These are phyloP conservation scores for Colius striatus DNA, from an alignment of 2,113 vertebrate genomes.

Conservation along the genomic window DNA sequence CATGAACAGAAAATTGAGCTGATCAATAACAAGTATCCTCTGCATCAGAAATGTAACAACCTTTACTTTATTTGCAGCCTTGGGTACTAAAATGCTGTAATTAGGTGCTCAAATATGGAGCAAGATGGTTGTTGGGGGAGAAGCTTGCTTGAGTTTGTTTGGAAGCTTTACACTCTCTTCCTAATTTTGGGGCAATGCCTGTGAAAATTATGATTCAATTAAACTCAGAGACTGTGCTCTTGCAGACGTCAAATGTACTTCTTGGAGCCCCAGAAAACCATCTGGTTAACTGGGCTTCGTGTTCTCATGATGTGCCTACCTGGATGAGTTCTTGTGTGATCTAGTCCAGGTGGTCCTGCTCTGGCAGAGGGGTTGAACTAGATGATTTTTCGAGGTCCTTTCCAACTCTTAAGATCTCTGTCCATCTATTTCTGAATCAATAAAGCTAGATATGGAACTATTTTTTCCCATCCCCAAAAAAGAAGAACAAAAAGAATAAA, in stretches of 20 bases:
- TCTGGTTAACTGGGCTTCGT: not conserved
- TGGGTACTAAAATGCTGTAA: not conserved
- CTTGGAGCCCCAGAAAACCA: not conserved
- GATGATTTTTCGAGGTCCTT: too few relatives aligned
- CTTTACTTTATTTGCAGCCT: not conserved
- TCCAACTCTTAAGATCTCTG: not conserved
- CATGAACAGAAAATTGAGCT: not conserved
- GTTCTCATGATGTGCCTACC: not conserved
- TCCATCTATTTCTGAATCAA: not conserved
- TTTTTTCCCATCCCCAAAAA: not conserved
- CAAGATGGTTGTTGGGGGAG: not conserved
- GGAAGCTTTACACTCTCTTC: not conserved
- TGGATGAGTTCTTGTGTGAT: too few relatives aligned
- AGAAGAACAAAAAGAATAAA: not conserved
- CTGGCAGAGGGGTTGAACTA: too few relatives aligned
- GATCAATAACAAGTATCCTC: not conserved
- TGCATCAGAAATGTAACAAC: not conserved
- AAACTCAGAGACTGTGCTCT: not conserved
- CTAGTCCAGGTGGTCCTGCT: too few relatives aligned
- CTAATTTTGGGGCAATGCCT: not conserved
- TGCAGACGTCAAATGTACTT: not conserved
- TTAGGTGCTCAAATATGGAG: not conserved
- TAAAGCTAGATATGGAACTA: not conserved
- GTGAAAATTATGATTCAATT: not conserved
- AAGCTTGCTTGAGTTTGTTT: not conserved